Evolutionary conservation across 1,140 invertebrate species (phyloP).

Genomic region (Sarcophaga bullata): DNA sequence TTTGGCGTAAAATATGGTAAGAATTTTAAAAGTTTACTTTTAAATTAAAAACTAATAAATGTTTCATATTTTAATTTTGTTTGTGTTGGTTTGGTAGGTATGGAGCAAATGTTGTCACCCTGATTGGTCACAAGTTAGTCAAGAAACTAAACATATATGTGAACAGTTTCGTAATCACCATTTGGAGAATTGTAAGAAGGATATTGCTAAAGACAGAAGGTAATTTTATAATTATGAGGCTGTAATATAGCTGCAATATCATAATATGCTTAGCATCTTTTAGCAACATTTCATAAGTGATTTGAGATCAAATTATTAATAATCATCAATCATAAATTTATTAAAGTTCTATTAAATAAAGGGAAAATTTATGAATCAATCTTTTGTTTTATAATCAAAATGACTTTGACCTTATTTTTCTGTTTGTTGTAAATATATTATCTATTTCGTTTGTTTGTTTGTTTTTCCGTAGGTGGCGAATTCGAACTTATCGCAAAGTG

Average conservation of each 20-base stretch:
- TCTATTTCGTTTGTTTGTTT: constrained; percentile 12
- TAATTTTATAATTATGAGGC: neutral
- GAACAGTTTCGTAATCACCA: constrained; percentile 90
- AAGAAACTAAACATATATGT: constrained; percentile 83
- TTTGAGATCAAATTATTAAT: neutral
- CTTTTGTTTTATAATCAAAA: neutral
- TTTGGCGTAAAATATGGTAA: constrained; percentile 70
- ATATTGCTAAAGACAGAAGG: constrained; percentile 80
- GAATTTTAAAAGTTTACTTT: neutral
- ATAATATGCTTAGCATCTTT: neutral
- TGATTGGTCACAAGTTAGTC: constrained; percentile 78
- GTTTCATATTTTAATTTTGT: constrained; percentile 15
- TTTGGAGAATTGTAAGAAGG: constrained; percentile 80
- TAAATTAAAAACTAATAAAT: neutral
- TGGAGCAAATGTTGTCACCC: constrained; percentile 74
- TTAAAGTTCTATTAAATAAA: too few species aligned
- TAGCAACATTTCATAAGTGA: neutral
- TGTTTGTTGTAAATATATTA: neutral
- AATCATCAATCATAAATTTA: neutral
- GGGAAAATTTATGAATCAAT: neutral
- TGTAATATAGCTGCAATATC: neutral
- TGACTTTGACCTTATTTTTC: neutral
- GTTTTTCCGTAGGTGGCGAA: constrained; percentile 69
- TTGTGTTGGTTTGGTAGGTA: constrained; percentile 65
- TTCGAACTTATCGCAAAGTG: constrained; percentile 78